A percentile compares a stretch with the other conserved stretches of the same genome.
phyloP scores from a whole-genome alignment of 2,888 invertebrate species.

The Platycheirus albimanus region DNA sequence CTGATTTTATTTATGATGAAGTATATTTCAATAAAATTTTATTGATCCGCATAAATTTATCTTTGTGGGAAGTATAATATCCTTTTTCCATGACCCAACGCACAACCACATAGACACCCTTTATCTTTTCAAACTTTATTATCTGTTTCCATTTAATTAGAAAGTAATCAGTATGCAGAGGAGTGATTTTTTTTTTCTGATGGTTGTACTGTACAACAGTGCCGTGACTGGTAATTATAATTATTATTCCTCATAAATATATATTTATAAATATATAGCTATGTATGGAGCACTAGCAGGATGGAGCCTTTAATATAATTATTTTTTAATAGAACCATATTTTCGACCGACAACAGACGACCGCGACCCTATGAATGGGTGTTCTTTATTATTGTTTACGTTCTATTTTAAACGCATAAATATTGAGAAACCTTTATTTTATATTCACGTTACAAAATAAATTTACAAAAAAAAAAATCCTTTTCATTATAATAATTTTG shows the following conservation, averaged over 20 bases:
- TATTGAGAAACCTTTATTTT: not conserved
- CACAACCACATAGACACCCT: not conserved
- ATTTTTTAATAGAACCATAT: constrained; percentile 27
- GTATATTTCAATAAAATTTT: constrained; percentile 48
- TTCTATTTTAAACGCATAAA: not conserved
- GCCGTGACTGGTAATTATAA: constrained; percentile 32
- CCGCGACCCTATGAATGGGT: not conserved
- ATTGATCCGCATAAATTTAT: constrained; percentile 51
- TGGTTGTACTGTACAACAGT: not conserved
- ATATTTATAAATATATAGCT: not conserved
- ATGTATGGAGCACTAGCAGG: no score
- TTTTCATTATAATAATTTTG: not conserved
- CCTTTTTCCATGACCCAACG: not conserved
- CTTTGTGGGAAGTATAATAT: not conserved
- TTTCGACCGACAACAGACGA: not conserved
- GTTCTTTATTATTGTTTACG: not conserved
- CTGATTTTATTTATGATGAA: constrained; percentile 51
- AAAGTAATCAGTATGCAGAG: constrained; percentile 40
- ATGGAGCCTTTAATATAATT: constrained; percentile 24
- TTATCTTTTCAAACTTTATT: constrained; percentile 33
- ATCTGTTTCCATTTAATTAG: constrained; percentile 41
- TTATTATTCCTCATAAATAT: constrained; percentile 31
- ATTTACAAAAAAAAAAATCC: constrained; percentile 7
- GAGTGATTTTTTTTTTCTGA: constrained; percentile 15
- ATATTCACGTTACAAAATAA: constrained; percentile 2